Base-by-base conservation (phyloP, 2,113 vertebrate species). In the Corythornis cristatus region DNA sequence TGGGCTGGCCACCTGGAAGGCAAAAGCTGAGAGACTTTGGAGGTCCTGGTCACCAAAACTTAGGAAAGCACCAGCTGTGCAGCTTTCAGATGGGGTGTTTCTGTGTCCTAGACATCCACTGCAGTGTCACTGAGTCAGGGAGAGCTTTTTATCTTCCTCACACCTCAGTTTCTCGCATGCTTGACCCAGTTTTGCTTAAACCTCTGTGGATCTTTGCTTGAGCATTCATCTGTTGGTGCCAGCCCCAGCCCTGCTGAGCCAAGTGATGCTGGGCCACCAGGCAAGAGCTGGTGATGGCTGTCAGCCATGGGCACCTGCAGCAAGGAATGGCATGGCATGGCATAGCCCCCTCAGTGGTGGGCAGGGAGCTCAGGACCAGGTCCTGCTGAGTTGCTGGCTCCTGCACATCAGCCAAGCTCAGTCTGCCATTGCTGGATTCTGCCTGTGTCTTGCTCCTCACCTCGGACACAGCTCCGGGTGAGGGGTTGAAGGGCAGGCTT, bases 81-180 rank as follows among this genome's bases (percentile, higher is more conserved):
- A 21, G 80, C 56, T 35, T 43, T 43, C 4, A 2, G 25, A 35
- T 0, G 0, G 42, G 19, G 3, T 25, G 22, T 40, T 5, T 3
- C 65, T 4, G 37, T 40, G 56, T 54, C 83, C 73, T 15, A 4
- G 3, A 2, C 0, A 1, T 4, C n/a, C 2, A 1, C 57, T 57
- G 61, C 23, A 33, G 1, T 12, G 8, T 40, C 70, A n/a, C 73
- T 80, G 21, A n/a, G 29, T 20, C 5, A 0, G 37, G 16, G 16
- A 67, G 50, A 70, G 84, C 5, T 72, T 67, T 85, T 68, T 20
- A 2, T 58, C 75, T 78, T 40, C 21, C 3, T 83, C 87, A 33
- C 79, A 70, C 81, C 82, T 91, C 15, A 0, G 10, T 45, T 80
- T 89, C 74, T 76, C 2, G 0, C 3, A 0, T 18, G 66, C 75